Conservation (phyloP, 2,888 invertebrate genomes). For the Parasteatoda lunata region DNA sequence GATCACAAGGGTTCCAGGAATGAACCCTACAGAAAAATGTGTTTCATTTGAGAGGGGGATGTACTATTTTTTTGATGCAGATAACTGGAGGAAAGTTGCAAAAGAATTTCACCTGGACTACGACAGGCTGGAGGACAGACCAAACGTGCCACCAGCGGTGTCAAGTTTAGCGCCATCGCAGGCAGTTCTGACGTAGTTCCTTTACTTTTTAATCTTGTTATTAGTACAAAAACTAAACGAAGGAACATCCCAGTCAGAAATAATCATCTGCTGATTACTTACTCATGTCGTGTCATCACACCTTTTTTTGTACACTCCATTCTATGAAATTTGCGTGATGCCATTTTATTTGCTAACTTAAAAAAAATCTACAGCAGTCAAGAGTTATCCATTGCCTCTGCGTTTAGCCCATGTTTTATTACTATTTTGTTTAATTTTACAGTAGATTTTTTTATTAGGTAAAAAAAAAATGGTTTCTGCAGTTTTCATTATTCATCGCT, state of each 20-base stretch:
- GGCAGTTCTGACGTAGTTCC: constrained; percentile 54
- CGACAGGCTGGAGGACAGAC: constrained; percentile 97
- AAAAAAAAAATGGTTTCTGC: no score
- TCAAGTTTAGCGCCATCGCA: constrained; percentile 38
- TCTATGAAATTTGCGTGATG: no score
- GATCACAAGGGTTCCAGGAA: constrained; percentile 97
- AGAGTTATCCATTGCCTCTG: no score
- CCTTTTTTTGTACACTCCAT: no score
- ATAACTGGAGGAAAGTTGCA: constrained; percentile 98
- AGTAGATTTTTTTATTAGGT: no score
- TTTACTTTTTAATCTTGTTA: constrained; percentile 25
- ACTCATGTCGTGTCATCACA: constrained; percentile 6
- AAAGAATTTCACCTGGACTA: constrained; percentile 99
- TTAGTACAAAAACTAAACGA: constrained; percentile 46
- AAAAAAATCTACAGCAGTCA: no score
- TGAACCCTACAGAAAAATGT: constrained; percentile 95
- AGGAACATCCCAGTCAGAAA: constrained; percentile 46
- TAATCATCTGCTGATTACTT: constrained; percentile 51
- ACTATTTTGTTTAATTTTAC: no score
- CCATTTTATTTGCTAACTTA: no score
- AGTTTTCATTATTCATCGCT: no score
- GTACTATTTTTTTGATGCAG: constrained; percentile 99
- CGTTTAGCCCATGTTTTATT: no score
- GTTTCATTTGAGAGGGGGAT: constrained; percentile 97
- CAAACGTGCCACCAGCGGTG: constrained; percentile 73